phyloP scores from a whole-genome alignment of 2,113 vertebrate species.

The Syrrhaptes paradoxus region DNA sequence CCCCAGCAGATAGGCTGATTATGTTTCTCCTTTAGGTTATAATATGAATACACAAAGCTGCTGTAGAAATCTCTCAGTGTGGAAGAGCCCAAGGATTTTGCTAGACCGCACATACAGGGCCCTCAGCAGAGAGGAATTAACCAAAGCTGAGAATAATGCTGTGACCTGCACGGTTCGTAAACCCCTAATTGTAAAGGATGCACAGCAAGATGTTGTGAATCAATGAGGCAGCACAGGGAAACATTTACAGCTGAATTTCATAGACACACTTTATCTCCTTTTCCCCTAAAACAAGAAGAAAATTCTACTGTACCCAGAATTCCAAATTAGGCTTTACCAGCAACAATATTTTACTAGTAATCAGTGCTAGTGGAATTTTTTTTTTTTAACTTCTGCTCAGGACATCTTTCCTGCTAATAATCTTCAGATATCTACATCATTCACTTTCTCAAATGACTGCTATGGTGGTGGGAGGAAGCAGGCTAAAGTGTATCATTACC shows the following conservation, averaged over 20 bases:
- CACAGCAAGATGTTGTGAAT: background rate
- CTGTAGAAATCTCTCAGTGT: background rate
- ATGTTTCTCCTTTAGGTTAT: background rate
- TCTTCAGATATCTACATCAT: background rate
- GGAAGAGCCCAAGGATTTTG: background rate
- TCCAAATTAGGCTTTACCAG: slow-evolving; percentile 6
- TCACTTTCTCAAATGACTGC: background rate
- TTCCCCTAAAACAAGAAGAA: background rate
- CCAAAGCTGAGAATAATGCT: background rate
- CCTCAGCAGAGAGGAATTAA: slow-evolving; percentile 6
- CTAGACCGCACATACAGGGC: background rate
- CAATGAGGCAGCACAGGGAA: background rate
- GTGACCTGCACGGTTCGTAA: background rate
- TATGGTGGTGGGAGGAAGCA: background rate
- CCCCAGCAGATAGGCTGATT: background rate
- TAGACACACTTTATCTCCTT: background rate
- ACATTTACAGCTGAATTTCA: slow-evolving; percentile 18
- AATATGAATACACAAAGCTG: background rate
- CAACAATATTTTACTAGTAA: background rate
- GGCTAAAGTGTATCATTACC: slow-evolving; percentile 1
- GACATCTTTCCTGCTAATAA: background rate
- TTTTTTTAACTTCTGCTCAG: background rate
- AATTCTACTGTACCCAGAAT: background rate
- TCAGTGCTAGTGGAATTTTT: background rate
- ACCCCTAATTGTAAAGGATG: background rate